Conservation (phyloP, 2,888 invertebrate genomes). For the Choreutis nemorana region DNA sequence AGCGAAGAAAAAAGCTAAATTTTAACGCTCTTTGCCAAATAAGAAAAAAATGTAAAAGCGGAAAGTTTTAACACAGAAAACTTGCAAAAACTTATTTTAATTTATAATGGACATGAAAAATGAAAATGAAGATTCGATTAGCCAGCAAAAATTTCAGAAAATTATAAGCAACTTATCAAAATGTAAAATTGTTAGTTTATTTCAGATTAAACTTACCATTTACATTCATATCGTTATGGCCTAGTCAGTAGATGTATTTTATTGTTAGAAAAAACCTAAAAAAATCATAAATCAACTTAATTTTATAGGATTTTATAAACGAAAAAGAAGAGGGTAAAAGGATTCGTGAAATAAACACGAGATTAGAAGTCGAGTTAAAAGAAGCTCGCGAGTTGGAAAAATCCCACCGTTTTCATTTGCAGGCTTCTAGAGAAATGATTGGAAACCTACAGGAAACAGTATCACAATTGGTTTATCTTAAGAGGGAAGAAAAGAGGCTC, state of each 20-base stretch:
- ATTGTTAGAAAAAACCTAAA: background rate
- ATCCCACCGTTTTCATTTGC: conserved; percentile 47
- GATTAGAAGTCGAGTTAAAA: conserved; percentile 39
- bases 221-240: too few species aligned
- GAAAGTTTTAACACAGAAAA: too few species aligned
- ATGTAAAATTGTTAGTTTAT: conserved; percentile 40
- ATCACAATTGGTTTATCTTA: conserved; percentile 47
- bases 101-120: too few species aligned
- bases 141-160: conserved; percentile 35
- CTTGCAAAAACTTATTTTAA: too few species aligned
- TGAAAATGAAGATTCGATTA: too few species aligned
- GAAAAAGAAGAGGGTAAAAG: conserved; percentile 40
- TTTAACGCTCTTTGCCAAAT: too few species aligned
- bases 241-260: too few species aligned
- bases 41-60: too few species aligned
- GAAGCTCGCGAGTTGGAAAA: conserved; percentile 47
- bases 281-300: background rate
- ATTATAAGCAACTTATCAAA: conserved; percentile 33
- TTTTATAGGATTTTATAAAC: conserved; percentile 29
- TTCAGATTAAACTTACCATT: too few species aligned
- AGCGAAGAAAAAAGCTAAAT: too few species aligned
- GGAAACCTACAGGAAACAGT: conserved; percentile 51
- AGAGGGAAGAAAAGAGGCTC: conserved; percentile 42
- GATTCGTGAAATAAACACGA: conserved; percentile 33
- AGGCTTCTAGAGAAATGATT: conserved; percentile 51